Percentiles rank a stretch among this genome's conserved stretches.
Conservation (phyloP, 92 coral and sea anemone species). For the Blastomussa wellsi region DNA sequence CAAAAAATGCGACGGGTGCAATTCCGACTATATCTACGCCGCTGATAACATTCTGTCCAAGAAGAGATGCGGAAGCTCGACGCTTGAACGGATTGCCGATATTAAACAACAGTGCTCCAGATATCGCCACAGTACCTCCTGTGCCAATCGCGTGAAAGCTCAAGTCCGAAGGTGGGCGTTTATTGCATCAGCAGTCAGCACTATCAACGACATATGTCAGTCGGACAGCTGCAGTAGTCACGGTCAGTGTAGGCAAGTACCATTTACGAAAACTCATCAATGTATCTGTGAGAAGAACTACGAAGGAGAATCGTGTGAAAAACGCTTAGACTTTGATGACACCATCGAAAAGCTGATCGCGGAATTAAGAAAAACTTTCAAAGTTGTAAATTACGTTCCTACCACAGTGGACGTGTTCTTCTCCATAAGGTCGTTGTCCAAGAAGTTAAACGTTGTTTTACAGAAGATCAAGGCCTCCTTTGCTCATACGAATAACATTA, state of each 20-base stretch:
- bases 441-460: constrained; percentile 19
- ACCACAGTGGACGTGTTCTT: constrained; percentile 38
- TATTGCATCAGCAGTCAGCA: constrained; percentile 23
- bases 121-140: neutral
- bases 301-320: constrained; percentile 33
- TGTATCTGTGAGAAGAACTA: constrained; percentile 13
- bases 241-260: constrained; percentile 12
- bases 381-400: constrained; percentile 23
- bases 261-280: constrained; percentile 17
- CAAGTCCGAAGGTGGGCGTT: constrained; percentile 9
- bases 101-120: constrained; percentile 8
- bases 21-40: constrained; percentile 13
- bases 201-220: neutral
- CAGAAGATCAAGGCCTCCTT: constrained; percentile 30
- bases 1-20: constrained; percentile 32
- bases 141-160: constrained; percentile 1
- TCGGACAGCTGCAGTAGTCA: constrained; percentile 18
- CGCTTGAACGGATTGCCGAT: neutral
- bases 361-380: constrained; percentile 17
- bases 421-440: constrained; percentile 19
- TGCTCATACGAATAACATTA: constrained; percentile 23
- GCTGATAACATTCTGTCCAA: constrained; percentile 23
- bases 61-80: constrained; percentile 3
- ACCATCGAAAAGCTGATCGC: constrained; percentile 16
- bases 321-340: constrained; percentile 18